These are phyloP conservation scores for Drosophila aldrichi DNA, from an alignment of 2,888 invertebrate species.

Conservation along the genomic window DNA sequence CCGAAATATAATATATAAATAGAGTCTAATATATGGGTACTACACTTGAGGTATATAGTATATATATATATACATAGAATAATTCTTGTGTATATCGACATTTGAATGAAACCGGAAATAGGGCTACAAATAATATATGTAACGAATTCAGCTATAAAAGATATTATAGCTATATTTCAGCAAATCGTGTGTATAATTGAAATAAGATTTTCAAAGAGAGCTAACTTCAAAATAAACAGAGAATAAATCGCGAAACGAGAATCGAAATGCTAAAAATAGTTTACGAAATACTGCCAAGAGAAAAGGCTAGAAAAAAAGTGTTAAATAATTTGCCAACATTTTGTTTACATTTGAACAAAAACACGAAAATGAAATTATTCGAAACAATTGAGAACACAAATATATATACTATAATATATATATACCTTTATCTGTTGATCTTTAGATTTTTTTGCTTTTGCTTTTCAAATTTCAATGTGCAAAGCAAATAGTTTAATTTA, in stretches of 20 bases:
- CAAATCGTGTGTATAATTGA: constrained; percentile 25
- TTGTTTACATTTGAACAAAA: constrained; percentile 57
- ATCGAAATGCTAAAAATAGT: constrained; percentile 32
- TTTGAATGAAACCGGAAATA: constrained; percentile 15
- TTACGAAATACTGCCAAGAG: constrained; percentile 16
- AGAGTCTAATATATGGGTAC: constrained; percentile 51
- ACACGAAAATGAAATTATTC: constrained; percentile 24
- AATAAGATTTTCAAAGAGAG: constrained; percentile 32
- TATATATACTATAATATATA: constrained; percentile 25
- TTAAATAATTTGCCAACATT: constrained; percentile 68
- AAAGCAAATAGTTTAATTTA: constrained; percentile 54
- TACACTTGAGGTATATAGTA: constrained; percentile 13
- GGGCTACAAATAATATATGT: not conserved
- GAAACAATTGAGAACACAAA: constrained; percentile 31
- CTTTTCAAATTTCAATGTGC: constrained; percentile 28
- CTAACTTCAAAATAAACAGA: constrained; percentile 43
- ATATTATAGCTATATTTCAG: constrained; percentile 6
- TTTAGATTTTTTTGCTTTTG: constrained; percentile 42
- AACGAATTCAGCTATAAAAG: constrained; percentile 5
- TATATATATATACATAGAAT: constrained; percentile 25
- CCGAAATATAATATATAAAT: constrained; percentile 11
- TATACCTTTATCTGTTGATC: constrained; percentile 13
- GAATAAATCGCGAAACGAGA: constrained; percentile 25
- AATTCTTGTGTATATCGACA: constrained; percentile 20
- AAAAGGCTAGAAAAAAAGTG: constrained; percentile 52